These are phyloP conservation scores for Saccostrea cuccullata DNA, from an alignment of 1,140 invertebrate genomes.

Conservation along the genomic window DNA sequence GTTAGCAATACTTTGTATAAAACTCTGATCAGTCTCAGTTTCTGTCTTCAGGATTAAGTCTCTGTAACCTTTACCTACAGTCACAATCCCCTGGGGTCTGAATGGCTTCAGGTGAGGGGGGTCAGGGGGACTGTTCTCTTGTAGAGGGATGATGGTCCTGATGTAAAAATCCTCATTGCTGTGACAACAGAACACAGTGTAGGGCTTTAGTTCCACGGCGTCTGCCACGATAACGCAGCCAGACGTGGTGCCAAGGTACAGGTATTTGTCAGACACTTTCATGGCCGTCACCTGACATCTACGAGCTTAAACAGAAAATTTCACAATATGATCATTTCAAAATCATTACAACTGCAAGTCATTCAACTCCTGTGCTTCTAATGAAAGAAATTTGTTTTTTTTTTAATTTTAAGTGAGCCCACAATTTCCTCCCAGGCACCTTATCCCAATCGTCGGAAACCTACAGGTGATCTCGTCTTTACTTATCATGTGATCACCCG, in stretches of 20 bases:
- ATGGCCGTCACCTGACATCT: conserved; percentile 69
- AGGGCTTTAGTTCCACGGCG: conserved; percentile 61
- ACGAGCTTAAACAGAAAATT: conserved; percentile 51
- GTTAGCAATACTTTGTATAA: conserved; percentile 3
- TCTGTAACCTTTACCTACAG: conserved; percentile 65
- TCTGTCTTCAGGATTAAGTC: conserved; percentile 57
- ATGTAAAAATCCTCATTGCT: conserved; percentile 69
- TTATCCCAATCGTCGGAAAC: too few relatives aligned
- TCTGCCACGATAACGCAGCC: conserved; percentile 72
- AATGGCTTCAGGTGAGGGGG: neutral
- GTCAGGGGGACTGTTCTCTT: conserved; percentile 17
- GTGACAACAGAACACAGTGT: conserved; percentile 69
- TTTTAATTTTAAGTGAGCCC: too few relatives aligned
- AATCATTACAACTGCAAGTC: neutral
- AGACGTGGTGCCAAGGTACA: conserved; percentile 73
- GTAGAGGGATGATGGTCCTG: conserved; percentile 65
- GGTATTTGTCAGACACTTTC: conserved; percentile 63
- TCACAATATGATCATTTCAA: neutral
- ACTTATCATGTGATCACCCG: too few relatives aligned
- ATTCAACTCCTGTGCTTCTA: too few relatives aligned
- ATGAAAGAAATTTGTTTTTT: too few relatives aligned
- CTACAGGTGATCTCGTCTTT: too few relatives aligned
- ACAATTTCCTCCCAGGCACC: too few relatives aligned
- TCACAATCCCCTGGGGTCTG: conserved; percentile 60
- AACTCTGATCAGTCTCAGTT: neutral